Percentiles rank a stretch among this genome's conserved stretches.
phyloP scores from a whole-genome alignment of 2,113 vertebrate species.

The Sceloporus undulatus region DNA sequence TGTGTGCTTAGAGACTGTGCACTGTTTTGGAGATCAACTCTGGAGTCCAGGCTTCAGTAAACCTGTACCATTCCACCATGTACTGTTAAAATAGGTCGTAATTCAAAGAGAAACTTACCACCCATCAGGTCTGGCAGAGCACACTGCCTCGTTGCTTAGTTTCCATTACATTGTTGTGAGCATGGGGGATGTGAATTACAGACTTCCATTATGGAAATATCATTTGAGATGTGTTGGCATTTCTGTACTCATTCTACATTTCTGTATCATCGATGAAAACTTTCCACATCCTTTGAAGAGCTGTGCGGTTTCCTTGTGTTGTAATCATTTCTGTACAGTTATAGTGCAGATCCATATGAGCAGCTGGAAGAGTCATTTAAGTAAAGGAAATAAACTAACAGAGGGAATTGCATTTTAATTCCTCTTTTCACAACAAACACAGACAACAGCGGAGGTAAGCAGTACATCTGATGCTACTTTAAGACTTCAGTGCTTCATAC shows the following conservation, averaged over 20 bases:
- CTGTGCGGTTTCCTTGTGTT: constrained; percentile 24
- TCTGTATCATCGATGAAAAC: background rate
- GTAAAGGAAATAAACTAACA: constrained; percentile 12
- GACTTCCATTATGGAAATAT: constrained; percentile 25
- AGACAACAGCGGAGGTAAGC: constrained; percentile 6
- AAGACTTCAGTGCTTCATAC: background rate
- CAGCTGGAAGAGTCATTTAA: constrained; percentile 33
- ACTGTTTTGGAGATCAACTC: constrained; percentile 44
- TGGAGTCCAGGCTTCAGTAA: constrained; percentile 50
- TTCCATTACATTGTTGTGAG: constrained; percentile 40
- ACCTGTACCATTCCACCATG: constrained; percentile 49
- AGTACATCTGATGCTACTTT: background rate
- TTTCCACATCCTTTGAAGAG: background rate
- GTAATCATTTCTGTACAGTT: constrained; percentile 25
- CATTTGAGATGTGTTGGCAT: constrained; percentile 24
- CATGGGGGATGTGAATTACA: constrained; percentile 42
- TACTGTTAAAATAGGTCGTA: constrained; percentile 60
- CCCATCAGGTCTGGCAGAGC: constrained; percentile 31
- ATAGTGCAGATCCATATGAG: background rate
- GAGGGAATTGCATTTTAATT: constrained; percentile 31
- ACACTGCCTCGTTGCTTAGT: constrained; percentile 39
- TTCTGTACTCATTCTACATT: background rate
- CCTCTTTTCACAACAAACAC: background rate
- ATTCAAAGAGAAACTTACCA: constrained; percentile 65
- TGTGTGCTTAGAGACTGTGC: constrained; percentile 18